These are phyloP conservation scores for Dromas ardeola DNA, from an alignment of 2,113 vertebrate species.

Conservation along the genomic window DNA sequence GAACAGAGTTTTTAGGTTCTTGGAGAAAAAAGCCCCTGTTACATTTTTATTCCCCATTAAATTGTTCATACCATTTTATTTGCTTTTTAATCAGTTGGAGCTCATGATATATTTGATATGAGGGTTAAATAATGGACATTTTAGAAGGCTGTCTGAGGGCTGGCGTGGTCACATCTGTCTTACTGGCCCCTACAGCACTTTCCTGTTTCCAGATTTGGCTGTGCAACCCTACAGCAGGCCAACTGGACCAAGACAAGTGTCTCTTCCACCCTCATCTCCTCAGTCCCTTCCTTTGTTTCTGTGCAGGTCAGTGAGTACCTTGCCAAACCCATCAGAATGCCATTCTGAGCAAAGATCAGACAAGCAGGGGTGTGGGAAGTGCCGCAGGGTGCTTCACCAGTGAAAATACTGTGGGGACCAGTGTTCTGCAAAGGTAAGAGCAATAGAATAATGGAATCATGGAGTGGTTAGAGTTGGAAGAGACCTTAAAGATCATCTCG, in stretches of 20 bases:
- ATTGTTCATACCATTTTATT: neutral
- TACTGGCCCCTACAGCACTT: neutral
- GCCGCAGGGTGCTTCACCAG: neutral
- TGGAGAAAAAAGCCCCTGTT: neutral
- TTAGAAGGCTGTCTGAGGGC: neutral
- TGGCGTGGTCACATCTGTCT: neutral
- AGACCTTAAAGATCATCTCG: neutral
- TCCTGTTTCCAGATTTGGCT: neutral
- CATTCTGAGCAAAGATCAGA: neutral
- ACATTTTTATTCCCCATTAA: neutral
- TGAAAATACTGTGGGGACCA: neutral
- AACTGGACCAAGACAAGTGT: neutral
- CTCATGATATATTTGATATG: neutral
- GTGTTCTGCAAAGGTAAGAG: neutral
- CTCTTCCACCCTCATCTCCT: neutral
- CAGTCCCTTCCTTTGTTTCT: neutral
- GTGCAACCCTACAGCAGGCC: neutral
- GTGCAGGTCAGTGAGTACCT: neutral
- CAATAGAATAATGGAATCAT: neutral
- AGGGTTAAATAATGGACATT: neutral
- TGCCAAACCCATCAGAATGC: neutral
- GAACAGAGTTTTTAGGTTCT: neutral
- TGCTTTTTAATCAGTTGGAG: neutral
- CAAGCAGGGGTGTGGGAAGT: neutral
- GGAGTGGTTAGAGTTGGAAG: neutral